Percentiles rank a stretch among this genome's conserved stretches.
phyloP scores from a whole-genome alignment of 2,888 invertebrate species.

The Tipula lateralis region DNA sequence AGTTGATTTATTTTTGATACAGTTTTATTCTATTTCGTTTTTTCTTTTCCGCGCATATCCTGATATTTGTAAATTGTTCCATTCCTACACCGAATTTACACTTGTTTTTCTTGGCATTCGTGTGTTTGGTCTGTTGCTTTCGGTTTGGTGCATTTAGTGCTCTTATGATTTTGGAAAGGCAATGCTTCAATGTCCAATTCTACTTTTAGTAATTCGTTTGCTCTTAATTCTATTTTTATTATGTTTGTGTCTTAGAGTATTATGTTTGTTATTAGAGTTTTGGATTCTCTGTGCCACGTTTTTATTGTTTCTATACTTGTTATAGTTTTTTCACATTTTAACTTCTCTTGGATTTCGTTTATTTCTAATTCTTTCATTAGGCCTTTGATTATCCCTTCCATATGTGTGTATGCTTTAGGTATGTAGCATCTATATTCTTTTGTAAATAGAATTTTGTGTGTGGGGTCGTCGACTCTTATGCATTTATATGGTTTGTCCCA shows the following conservation, averaged over 20 bases:
- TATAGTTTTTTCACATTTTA: too few species aligned
- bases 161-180: neutral
- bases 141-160: neutral
- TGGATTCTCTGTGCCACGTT: neutral
- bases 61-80: too few species aligned
- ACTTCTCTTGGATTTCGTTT: too few species aligned
- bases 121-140: neutral
- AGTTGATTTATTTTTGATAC: too few species aligned
- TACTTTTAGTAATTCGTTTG: neutral
- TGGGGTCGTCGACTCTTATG: neutral
- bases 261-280: neutral
- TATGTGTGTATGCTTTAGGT: neutral
- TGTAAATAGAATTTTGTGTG: neutral
- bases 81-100: neutral
- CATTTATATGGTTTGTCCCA: neutral
- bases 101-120: neutral
- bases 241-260: neutral
- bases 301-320: neutral
- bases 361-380: too few species aligned
- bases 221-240: too few species aligned
- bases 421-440: neutral
- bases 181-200: neutral
- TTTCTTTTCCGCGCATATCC: too few species aligned
- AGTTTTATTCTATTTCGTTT: too few species aligned
- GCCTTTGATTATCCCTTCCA: neutral